Evolutionary conservation across 2,113 vertebrate genomes (phyloP), one percentile per base, ranked within the genome.

Genomic region (Sinocyclocheilus maitianheensis): DNA sequence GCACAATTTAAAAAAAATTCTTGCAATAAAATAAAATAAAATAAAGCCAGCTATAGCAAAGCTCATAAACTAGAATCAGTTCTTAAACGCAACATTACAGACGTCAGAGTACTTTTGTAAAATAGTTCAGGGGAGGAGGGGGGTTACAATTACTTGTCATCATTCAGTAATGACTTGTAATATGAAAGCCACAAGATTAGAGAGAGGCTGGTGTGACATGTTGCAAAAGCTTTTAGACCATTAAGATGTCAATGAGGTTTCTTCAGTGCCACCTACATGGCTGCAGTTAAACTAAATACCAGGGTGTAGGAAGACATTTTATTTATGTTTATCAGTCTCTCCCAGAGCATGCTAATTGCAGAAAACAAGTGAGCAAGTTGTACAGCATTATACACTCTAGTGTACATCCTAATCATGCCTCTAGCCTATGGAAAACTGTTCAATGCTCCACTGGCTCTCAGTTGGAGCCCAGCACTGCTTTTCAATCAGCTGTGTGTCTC

Each of bases 401-500:
- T n/a, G 78, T 85, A 72, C 22, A 10, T 58, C 75, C 67, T 74
- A 83, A 88, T 83, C 58, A 30, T n/a, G 48, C 51, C 81, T 51
- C 34, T 83, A 69, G 77, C 67, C 87, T 77, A 86, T 87, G 62
- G 80, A 85, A 83, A 84, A 43, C 85, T 78, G 13, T 87, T 74
- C 65, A 80, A 40, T 71, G 77, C 53, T 53, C 65, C 43, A 48
- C 26, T 53, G 77, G 77, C 77, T 67, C 77, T 88, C 55, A 72
- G 51, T 37, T 81, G 51, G 81, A 86, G 86, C 81, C 24, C 55
- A 83, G 63, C 48, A 30, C 46, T 83, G 78, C 26, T 71, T 87
- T 74, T 90, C 83, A 86, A 89, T 86, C 83, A 88, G 34, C 83
- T 22, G 24, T 67, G 51, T 43, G 77, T 71, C 63, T 84, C 86